Evolutionary conservation across 2,888 invertebrate species (phyloP), one percentile per base, ranked within the genome.

Genomic region (Eristalinus aeneus): DNA sequence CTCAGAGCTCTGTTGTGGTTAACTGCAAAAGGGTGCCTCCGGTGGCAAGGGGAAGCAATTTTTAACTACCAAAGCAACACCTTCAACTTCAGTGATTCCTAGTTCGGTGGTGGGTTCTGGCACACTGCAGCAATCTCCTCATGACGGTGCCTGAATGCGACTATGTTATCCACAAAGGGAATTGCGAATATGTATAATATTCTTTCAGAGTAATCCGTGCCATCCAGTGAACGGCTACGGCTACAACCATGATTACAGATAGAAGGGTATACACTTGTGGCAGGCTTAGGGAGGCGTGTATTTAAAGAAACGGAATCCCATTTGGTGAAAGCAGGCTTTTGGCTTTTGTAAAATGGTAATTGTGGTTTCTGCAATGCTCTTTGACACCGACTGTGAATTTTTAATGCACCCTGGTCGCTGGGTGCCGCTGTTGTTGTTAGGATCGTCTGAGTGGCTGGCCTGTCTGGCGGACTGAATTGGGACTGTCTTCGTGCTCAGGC

Each of bases 331-430:
- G 77, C 73, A 86, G 82, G 86, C 82, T 82, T 81, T 86, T 86
- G 86, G 77, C 74, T 82, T 82, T 82, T 86, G 86, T 82, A 78
- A 82, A 86, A 86, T 86, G 86, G 86, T 86, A 86, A 86, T 86
- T 86, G 86, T 86, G 86, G 86, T 82, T 82, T 86, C 77, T 23
- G 82, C 74, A 73, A 86, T 86, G 86, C 86, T 78, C 82, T 86
- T 86, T 86, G 86, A 86, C 86, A 82, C 74, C 65, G 86, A 77
- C 82, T 86, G 86, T 77, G 82, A 69, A 82, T 82, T 82, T 78
- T 86, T 71, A 86, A 86, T 86, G 74, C 68, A 75, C 69, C 9
- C n/a, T 16, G 64, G 64, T 63, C 60, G 69, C 31, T 34, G 39
- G 27, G 61, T 20, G 36, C 61, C 39, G 68, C 36, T 71, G 64